Percentiles rank a stretch among this genome's conserved stretches.
phyloP scores from a whole-genome alignment of 2,797 vertebrate genomes.

The Scarus forsteni region DNA sequence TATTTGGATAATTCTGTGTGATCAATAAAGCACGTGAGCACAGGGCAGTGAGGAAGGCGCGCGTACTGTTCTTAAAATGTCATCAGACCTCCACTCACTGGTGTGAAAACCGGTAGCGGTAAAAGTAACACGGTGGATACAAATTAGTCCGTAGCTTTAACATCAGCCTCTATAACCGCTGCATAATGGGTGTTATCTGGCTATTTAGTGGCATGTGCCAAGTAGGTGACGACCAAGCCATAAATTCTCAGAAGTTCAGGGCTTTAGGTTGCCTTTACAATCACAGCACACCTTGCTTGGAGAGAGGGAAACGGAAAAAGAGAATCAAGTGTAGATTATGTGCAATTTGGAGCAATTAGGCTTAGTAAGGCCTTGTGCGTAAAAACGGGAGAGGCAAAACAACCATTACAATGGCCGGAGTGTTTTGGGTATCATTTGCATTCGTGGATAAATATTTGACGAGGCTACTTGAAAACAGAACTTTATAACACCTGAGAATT shows the following conservation, averaged over 20 bases:
- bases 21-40: neutral
- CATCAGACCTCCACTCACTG: conserved; percentile 35
- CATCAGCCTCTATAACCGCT: conserved; percentile 8
- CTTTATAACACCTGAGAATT: too few species aligned
- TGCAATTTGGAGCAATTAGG: neutral
- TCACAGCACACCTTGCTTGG: conserved; percentile 19
- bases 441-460: neutral
- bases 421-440: neutral
- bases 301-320: neutral
- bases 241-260: conserved; percentile 58
- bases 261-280: conserved; percentile 23
- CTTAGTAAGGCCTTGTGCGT: conserved; percentile 9
- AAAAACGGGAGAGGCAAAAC: conserved; percentile 1
- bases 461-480: neutral
- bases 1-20: neutral
- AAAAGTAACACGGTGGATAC: conserved; percentile 70
- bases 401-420: neutral
- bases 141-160: conserved; percentile 43
- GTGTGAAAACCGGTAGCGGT: conserved; percentile 66
- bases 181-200: conserved; percentile 48
- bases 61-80: conserved; percentile 24
- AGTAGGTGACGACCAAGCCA: conserved; percentile 81
- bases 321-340: neutral
- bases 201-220: conserved; percentile 74
- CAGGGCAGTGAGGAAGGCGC: conserved; percentile 16